phyloP scores from a whole-genome alignment of 2,888 invertebrate genomes.

The Tethea ocularis region DNA sequence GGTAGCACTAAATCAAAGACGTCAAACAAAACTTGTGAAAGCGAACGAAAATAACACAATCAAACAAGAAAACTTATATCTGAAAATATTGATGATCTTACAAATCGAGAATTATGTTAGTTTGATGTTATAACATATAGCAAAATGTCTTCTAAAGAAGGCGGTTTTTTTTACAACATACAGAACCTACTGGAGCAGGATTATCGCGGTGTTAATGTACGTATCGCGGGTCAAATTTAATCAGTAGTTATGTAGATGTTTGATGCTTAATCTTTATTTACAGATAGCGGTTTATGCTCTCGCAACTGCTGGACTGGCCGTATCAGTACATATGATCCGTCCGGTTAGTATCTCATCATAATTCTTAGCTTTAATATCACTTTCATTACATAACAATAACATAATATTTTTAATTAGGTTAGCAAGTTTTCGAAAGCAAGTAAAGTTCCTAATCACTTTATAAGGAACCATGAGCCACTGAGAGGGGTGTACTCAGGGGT shows the following conservation, averaged over 20 bases:
- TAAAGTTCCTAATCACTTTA: slow-evolving; percentile 83
- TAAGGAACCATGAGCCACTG: slow-evolving; percentile 76
- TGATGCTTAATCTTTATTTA: slow-evolving; percentile 48
- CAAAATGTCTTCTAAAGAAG: slow-evolving; percentile 65
- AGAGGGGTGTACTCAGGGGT: slow-evolving; percentile 78
- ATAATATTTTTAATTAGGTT: slow-evolving; percentile 68
- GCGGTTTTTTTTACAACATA: slow-evolving; percentile 59
- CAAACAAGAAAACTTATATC: slow-evolving; percentile 41
- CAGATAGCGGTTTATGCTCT: slow-evolving; percentile 85
- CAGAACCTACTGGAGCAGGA: slow-evolving; percentile 69
- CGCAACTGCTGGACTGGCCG: slow-evolving; percentile 80
- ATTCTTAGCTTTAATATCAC: slow-evolving; percentile 25
- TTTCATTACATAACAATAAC: slow-evolving; percentile 66
- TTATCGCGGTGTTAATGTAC: slow-evolving; percentile 77
- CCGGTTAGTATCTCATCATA: slow-evolving; percentile 74
- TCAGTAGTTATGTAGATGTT: slow-evolving; percentile 16
- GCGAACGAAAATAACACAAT: slow-evolving; percentile 24
- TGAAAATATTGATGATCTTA: slow-evolving; percentile 71
- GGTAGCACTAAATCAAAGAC: neutral
- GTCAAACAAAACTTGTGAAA: slow-evolving; percentile 27
- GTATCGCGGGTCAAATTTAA: slow-evolving; percentile 29
- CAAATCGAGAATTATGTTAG: slow-evolving; percentile 56
- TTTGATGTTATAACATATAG: slow-evolving; percentile 32
- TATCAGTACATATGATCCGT: slow-evolving; percentile 83
- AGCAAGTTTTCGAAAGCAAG: slow-evolving; percentile 85